Conservation (phyloP, 2,113 vertebrate species). For the Pristiophorus japonicus region DNA sequence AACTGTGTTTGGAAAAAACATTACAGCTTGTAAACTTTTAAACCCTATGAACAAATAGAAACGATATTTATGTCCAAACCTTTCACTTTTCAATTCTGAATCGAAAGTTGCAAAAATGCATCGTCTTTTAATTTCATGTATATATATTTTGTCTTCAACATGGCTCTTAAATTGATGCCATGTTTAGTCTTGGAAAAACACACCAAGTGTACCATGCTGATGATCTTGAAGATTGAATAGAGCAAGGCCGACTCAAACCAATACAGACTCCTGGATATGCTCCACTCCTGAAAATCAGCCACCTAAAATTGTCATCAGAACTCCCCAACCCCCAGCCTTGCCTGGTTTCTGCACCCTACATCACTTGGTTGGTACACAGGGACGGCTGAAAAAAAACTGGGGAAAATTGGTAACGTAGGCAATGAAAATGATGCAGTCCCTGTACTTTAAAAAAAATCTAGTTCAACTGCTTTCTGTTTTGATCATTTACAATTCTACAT, state of each 20-base stretch:
- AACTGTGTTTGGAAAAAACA: not conserved
- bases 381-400: not conserved
- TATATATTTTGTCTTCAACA: not conserved
- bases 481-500: not conserved
- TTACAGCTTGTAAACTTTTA: not conserved
- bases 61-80: not conserved
- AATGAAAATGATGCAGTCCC: not conserved
- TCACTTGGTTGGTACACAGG: not conserved
- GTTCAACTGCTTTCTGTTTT: not conserved
- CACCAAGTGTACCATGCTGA: not conserved
- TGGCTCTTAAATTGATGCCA: not conserved
- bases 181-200: not conserved
- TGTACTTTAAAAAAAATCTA: not conserved
- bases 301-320: not conserved
- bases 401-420: not conserved
- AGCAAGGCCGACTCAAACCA: not conserved
- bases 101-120: not conserved
- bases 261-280: not conserved
- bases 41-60: not conserved
- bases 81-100: not conserved
- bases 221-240: not conserved
- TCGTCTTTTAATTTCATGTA: not conserved
- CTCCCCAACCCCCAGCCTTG: not conserved
- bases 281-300: not conserved
- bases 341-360: not conserved